A percentile compares a stretch with the other conserved stretches of the same genome.
phyloP scores from a whole-genome alignment of 1,140 invertebrate species.

The Pseudomyrmex sp. region DNA sequence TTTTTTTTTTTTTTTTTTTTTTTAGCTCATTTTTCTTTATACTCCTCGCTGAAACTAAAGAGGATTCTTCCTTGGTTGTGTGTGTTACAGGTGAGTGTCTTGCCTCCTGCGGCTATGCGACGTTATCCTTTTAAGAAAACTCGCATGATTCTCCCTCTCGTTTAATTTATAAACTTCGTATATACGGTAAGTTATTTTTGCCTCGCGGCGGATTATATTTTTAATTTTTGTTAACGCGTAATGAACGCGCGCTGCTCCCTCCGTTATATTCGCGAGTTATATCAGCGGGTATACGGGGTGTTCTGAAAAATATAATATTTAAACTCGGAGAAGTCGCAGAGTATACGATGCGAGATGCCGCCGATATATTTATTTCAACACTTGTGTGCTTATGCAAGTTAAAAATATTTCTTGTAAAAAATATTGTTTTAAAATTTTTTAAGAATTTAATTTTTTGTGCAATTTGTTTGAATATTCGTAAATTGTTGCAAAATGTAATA shows the following conservation, averaged over 20 bases:
- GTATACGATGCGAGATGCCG: not conserved
- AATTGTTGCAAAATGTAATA: too few species aligned
- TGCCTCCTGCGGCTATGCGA: constrained; percentile 39
- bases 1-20: not conserved
- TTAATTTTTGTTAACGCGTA: constrained; percentile 52
- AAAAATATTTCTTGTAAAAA: too few species aligned
- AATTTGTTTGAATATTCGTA: too few species aligned
- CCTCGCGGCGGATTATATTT: constrained; percentile 42
- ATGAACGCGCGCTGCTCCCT: not conserved
- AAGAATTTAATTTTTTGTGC: too few species aligned
- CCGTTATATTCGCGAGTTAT: not conserved
- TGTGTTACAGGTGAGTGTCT: constrained; percentile 50
- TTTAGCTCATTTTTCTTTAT: not conserved
- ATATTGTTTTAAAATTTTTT: too few species aligned
- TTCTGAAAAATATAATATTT: not conserved
- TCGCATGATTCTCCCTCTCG: constrained; percentile 35
- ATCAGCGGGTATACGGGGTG: constrained; percentile 18
- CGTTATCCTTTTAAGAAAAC: constrained; percentile 38
- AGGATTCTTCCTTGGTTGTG: constrained; percentile 9
- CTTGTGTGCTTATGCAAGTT: too few species aligned
- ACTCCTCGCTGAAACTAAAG: constrained; percentile 32
- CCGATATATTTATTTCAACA: too few species aligned
- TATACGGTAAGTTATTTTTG: constrained; percentile 51
- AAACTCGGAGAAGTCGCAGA: not conserved
- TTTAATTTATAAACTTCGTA: constrained; percentile 37